Conservation (phyloP, 2,113 vertebrate genomes). For the Daphoenositta chrysoptera region DNA sequence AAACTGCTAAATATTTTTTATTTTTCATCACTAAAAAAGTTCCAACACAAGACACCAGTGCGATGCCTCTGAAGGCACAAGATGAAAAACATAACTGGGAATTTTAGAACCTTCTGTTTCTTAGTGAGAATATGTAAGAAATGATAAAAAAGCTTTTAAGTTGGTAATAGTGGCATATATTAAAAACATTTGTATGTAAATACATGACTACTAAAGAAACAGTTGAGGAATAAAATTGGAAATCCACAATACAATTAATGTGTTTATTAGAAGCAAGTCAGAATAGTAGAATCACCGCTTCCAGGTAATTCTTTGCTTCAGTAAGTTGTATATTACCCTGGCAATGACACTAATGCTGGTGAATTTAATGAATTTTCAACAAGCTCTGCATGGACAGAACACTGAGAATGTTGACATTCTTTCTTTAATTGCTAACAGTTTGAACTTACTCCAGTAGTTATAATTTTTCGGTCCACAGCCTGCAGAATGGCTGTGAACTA, state of each 20-base stretch:
- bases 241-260: background rate
- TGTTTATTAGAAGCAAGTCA: background rate
- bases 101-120: background rate
- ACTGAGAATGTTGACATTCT: background rate
- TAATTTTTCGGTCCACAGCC: background rate
- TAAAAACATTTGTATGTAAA: background rate
- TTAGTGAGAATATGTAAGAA: background rate
- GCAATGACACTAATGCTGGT: background rate
- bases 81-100: background rate
- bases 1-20: too few relatives aligned
- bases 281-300: background rate
- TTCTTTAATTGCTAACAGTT: background rate
- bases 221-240: background rate
- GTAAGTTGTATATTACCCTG: background rate
- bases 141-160: background rate
- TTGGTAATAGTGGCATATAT: background rate
- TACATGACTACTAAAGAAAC: background rate
- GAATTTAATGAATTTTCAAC: background rate
- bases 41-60: background rate
- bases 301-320: background rate
- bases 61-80: background rate
- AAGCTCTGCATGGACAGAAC: background rate
- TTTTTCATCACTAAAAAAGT: background rate
- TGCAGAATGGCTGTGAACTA: slow-evolving; percentile 18
- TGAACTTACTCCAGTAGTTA: background rate